Evolutionary conservation across 2,113 vertebrate species (phyloP).

Genomic region (Aplodontia rufa): DNA sequence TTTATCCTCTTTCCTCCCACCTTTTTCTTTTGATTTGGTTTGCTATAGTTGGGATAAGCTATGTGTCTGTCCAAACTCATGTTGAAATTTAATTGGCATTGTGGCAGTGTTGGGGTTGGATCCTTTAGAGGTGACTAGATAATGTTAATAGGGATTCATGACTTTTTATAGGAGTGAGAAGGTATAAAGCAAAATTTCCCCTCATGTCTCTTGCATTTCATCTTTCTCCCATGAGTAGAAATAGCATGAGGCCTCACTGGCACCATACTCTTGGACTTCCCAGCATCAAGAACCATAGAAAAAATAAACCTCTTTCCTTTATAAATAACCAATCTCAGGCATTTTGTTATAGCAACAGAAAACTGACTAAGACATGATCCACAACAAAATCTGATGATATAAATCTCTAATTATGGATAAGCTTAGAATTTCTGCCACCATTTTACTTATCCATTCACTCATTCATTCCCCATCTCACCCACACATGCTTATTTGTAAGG

Average conservation of each 20-base stretch:
- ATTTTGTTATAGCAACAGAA: neutral
- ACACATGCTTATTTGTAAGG: neutral
- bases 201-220: neutral
- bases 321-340: neutral
- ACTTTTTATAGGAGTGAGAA: neutral
- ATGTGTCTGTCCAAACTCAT: neutral
- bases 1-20: neutral
- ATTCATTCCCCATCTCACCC: neutral
- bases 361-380: neutral
- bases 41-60: neutral
- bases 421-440: neutral
- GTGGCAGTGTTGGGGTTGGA: too few relatives aligned
- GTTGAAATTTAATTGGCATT: neutral
- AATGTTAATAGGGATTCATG: neutral
- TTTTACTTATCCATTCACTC: neutral
- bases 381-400: neutral
- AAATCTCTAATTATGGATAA: neutral
- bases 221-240: neutral
- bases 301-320: neutral
- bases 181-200: neutral
- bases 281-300: neutral
- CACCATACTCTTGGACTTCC: too few relatives aligned
- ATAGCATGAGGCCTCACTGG: too few relatives aligned
- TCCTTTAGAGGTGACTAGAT: neutral
- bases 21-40: neutral